Evolutionary conservation across 2,797 vertebrate species (phyloP).

Genomic region (Protonibea diacanthus): DNA sequence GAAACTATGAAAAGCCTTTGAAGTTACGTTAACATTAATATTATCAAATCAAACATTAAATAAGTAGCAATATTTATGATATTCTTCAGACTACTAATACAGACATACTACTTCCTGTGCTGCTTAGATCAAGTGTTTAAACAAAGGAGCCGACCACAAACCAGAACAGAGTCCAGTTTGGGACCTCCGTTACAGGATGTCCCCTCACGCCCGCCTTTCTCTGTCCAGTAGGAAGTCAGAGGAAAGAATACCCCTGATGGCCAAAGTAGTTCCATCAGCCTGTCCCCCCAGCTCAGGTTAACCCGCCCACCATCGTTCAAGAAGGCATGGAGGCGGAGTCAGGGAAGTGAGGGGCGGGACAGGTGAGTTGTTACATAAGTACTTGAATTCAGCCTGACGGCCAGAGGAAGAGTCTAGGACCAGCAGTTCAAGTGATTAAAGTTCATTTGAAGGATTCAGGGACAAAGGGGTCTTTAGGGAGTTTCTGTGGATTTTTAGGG

Average conservation of each 20-base stretch:
- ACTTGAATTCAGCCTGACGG: not conserved
- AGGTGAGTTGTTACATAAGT: conserved; percentile 76
- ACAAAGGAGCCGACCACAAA: too few relatives aligned
- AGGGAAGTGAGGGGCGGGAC: conserved; percentile 58
- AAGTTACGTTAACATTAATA: too few relatives aligned
- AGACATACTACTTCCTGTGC: too few relatives aligned
- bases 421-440: not conserved
- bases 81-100: too few relatives aligned
- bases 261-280: conserved; percentile 74
- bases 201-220: not conserved
- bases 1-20: too few relatives aligned
- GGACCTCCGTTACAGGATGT: too few relatives aligned
- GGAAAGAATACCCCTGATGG: conserved; percentile 69
- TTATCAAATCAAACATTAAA: too few relatives aligned
- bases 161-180: too few relatives aligned
- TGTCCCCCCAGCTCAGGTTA: conserved; percentile 71
- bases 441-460: too few relatives aligned
- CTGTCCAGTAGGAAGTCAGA: conserved; percentile 35
- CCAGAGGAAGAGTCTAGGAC: not conserved
- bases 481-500: not conserved
- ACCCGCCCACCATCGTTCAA: conserved; percentile 76
- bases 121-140: too few relatives aligned
- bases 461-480: not conserved
- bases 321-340: conserved; percentile 80
- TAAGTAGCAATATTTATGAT: too few relatives aligned